Evolutionary conservation across 2,113 vertebrate genomes (phyloP).

Genomic region (Antechinus flavipes): DNA sequence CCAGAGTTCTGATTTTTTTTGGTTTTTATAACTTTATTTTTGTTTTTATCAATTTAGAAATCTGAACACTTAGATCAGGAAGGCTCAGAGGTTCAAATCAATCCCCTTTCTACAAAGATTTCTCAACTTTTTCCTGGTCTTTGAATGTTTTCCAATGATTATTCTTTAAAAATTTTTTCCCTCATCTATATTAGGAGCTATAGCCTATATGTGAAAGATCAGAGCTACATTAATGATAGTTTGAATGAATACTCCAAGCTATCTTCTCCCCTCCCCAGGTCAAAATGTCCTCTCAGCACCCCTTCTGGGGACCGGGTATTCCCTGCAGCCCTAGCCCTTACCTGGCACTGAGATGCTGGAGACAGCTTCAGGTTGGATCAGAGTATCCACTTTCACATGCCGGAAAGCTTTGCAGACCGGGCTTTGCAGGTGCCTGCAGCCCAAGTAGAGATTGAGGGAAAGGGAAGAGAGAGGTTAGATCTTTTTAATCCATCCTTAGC

Average conservation of each 20-base stretch:
- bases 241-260: neutral
- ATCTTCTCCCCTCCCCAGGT: neutral
- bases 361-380: slow-evolving; percentile 93
- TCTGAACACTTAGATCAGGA: neutral
- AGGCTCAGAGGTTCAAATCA: neutral
- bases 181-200: neutral
- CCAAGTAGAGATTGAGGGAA: neutral
- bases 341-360: slow-evolving; percentile 95
- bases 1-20: neutral
- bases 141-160: neutral
- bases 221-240: neutral
- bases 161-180: neutral
- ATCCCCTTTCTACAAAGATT: neutral
- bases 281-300: neutral
- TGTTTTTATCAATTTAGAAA: neutral
- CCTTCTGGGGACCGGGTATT: neutral
- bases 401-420: slow-evolving; percentile 93
- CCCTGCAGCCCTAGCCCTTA: slow-evolving; percentile 53
- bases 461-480: neutral
- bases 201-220: neutral
- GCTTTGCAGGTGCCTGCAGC: slow-evolving; percentile 92
- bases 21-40: too few relatives aligned
- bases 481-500: neutral
- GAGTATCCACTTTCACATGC: slow-evolving; percentile 96
- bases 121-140: neutral